Conservation (phyloP, 2,797 vertebrate genomes). For the Danio tinwini region DNA sequence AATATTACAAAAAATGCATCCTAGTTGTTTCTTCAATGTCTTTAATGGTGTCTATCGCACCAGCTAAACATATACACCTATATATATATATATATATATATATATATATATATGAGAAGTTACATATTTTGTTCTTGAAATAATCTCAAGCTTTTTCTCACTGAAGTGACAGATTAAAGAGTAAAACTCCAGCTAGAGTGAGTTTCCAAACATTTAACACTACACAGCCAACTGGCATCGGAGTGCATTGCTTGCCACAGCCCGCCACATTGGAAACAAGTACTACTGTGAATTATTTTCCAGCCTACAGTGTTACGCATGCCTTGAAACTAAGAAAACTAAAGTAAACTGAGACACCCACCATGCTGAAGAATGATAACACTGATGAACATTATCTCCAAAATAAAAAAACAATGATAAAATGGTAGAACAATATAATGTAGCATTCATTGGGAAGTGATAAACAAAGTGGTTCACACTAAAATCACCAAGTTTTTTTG, state of each 20-base stretch:
- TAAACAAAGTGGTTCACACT: neutral
- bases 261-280: constrained; percentile 53
- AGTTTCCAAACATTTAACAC: constrained; percentile 36
- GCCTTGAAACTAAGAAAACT: constrained; percentile 53
- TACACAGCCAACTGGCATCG: constrained; percentile 38
- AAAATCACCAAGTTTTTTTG: neutral
- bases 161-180: constrained; percentile 23
- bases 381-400: constrained; percentile 51
- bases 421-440: constrained; percentile 28
- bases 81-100: too few species aligned
- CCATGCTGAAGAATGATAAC: constrained; percentile 58
- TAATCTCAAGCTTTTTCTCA: constrained; percentile 16
- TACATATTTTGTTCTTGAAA: neutral
- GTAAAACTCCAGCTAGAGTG: neutral
- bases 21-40: neutral
- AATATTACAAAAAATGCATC: neutral
- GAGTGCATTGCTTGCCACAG: constrained; percentile 51
- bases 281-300: constrained; percentile 52
- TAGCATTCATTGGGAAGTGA: neutral
- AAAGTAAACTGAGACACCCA: constrained; percentile 46
- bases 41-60: neutral
- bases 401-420: constrained; percentile 34
- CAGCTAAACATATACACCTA: neutral
- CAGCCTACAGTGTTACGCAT: constrained; percentile 54
- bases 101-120: too few species aligned